These are phyloP conservation scores for Nemurella pictetii DNA, from an alignment of 2,888 invertebrate genomes.

Conservation along the genomic window DNA sequence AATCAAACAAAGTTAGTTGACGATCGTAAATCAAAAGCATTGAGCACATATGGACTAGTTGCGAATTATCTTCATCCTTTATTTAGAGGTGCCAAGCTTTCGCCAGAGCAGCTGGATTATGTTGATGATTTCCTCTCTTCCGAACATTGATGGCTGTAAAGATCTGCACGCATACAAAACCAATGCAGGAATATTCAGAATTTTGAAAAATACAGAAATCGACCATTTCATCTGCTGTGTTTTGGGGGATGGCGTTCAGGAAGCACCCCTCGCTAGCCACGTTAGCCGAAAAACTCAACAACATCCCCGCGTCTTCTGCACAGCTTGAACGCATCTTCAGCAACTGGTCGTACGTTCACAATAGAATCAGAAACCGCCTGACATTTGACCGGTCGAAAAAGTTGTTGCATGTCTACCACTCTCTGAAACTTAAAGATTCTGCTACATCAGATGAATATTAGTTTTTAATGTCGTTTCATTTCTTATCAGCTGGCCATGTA, in stretches of 20 bases:
- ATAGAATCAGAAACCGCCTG: background rate
- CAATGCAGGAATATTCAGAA: background rate
- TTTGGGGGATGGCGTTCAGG: constrained; percentile 40
- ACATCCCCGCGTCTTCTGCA: constrained; percentile 39
- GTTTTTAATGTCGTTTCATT: background rate
- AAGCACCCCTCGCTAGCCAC: constrained; percentile 34
- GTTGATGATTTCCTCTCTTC: background rate
- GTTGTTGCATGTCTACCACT: background rate
- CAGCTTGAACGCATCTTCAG: constrained; percentile 39
- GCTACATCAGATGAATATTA: no score
- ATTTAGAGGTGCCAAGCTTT: background rate
- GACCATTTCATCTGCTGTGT: background rate
- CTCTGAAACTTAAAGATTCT: background rate
- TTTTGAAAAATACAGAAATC: background rate
- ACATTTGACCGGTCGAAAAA: constrained; percentile 11
- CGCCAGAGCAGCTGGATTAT: constrained; percentile 6
- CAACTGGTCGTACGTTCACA: constrained; percentile 31
- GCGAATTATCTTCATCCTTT: background rate
- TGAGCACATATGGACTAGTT: background rate
- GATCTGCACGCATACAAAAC: background rate
- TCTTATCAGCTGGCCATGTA: background rate
- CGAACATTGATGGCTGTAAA: background rate
- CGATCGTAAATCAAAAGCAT: no score
- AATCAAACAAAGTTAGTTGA: background rate
- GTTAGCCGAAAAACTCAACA: constrained; percentile 38